Evolutionary conservation across 2,113 vertebrate species (phyloP).

Genomic region (Glareola pratincola): DNA sequence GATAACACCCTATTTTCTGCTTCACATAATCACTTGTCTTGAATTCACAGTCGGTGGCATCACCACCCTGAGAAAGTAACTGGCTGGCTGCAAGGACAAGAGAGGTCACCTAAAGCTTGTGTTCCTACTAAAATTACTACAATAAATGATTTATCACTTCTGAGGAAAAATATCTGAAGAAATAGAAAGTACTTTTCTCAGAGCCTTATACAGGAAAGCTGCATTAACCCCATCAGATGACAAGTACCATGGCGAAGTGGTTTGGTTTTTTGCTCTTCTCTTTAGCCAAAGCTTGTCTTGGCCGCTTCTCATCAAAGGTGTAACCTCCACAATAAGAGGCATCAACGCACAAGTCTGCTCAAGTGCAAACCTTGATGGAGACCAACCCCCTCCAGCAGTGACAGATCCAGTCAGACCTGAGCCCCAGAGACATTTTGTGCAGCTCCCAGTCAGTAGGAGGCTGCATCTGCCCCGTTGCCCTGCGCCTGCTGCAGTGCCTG

Average conservation of each 20-base stretch:
- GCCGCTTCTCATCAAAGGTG: not conserved
- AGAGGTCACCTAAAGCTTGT: not conserved
- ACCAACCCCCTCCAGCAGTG: not conserved
- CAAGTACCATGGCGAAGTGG: accelerated
- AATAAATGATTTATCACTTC: not conserved
- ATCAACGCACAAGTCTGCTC: accelerated
- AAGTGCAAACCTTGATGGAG: not conserved
- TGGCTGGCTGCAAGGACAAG: not conserved
- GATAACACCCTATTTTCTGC: not conserved
- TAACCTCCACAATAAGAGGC: not conserved
- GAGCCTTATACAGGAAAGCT: not conserved
- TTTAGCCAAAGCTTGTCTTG: not conserved
- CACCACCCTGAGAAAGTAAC: not conserved
- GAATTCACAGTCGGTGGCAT: not conserved
- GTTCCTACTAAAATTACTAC: not conserved
- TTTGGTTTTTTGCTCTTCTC: not conserved
- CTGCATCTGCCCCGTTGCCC: accelerated
- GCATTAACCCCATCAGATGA: not conserved
- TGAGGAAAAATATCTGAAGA: not conserved
- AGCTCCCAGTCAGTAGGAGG: not conserved
- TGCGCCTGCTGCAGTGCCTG: accelerated
- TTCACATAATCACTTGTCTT: not conserved
- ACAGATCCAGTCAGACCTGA: not conserved
- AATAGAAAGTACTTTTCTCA: not conserved
- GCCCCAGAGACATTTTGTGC: not conserved